These are phyloP conservation scores for Tylochromis polylepis DNA, from an alignment of 2,113 vertebrate genomes.

Conservation along the genomic window DNA sequence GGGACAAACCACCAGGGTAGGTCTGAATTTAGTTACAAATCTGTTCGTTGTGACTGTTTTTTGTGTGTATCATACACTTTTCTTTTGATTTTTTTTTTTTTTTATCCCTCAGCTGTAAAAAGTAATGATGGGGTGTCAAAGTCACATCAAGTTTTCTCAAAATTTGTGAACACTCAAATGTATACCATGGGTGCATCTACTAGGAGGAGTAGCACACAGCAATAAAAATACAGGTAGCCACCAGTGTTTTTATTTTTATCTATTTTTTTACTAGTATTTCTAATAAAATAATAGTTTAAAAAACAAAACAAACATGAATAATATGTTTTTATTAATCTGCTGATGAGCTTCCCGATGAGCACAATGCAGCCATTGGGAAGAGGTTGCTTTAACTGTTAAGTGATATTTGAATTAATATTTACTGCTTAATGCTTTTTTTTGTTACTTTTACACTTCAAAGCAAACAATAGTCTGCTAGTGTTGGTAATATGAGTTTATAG, in stretches of 20 bases:
- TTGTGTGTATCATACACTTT: not conserved
- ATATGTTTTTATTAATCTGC: not conserved
- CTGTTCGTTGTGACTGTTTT: not conserved
- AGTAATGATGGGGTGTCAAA: not conserved
- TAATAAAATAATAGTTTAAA: not conserved
- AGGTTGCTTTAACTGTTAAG: not conserved
- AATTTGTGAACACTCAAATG: not conserved
- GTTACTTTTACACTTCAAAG: not conserved
- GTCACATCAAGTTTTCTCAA: not conserved
- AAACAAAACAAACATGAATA: not conserved
- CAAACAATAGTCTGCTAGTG: not conserved
- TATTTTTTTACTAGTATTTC: not conserved
- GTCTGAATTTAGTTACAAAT: not conserved
- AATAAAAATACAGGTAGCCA: no score
- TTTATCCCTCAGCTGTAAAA: not conserved
- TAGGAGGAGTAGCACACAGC: not conserved
- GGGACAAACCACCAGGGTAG: slow-evolving; percentile 88
- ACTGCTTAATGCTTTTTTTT: not conserved
- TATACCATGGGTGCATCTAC: not conserved
- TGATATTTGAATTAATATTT: not conserved
- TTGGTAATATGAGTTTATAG: not conserved
- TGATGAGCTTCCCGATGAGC: not conserved
- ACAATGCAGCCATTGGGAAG: not conserved
- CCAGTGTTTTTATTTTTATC: not conserved
- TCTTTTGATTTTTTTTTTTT: not conserved